These are phyloP conservation scores for Spea hammondii DNA, from an alignment of 2,797 vertebrate species.

Conservation along the genomic window DNA sequence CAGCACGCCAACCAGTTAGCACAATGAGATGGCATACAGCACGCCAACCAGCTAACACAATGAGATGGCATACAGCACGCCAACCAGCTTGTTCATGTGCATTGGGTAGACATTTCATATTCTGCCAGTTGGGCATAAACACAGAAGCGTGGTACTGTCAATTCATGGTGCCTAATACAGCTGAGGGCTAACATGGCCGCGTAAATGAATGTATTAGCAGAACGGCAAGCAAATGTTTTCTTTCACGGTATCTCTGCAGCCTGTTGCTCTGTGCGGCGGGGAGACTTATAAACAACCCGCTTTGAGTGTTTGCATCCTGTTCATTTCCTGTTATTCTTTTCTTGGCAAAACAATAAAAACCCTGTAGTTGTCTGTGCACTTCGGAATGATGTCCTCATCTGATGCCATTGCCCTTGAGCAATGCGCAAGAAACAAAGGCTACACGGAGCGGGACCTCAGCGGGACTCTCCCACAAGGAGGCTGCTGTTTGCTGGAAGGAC, in stretches of 20 bases:
- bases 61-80: too few species aligned
- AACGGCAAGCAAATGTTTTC: too few species aligned
- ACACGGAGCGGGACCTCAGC: conserved; percentile 72
- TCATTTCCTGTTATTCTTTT: conserved; percentile 38
- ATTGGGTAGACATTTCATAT: too few species aligned
- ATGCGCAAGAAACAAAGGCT: conserved; percentile 78
- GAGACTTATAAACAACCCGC: conserved; percentile 5
- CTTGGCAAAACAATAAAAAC: conserved; percentile 11
- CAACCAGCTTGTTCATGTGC: too few species aligned
- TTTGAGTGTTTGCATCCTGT: conserved; percentile 7
- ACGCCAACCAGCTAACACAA: too few species aligned
- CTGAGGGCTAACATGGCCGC: too few species aligned
- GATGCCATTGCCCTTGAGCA: conserved; percentile 76
- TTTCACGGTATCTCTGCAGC: not conserved
- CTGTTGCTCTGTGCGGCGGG: not conserved
- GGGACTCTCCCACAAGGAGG: conserved; percentile 69
- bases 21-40: too few species aligned
- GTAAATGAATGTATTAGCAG: too few species aligned
- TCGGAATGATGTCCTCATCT: conserved; percentile 71
- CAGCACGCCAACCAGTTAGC: too few species aligned
- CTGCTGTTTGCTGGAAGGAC: conserved; percentile 72
- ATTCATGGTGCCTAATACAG: too few species aligned
- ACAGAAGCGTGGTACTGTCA: too few species aligned
- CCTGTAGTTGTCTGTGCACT: conserved; percentile 73
- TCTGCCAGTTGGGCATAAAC: too few species aligned